Evolutionary conservation across 2,113 vertebrate genomes (phyloP), one percentile per base, ranked within the genome.

Genomic region (Antennarius striatus): DNA sequence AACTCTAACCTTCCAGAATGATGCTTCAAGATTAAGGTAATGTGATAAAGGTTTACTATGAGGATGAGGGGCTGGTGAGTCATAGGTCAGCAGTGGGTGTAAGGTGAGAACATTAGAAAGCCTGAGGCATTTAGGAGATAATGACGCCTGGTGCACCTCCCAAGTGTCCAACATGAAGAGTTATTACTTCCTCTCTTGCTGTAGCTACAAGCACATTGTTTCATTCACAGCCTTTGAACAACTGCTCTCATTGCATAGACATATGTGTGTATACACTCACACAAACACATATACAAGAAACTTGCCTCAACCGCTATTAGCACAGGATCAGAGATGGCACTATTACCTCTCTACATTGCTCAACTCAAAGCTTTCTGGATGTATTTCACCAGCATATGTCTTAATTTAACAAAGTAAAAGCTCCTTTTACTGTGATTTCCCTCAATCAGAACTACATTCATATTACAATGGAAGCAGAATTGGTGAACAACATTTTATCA

Each of bases 1-100:
- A 82, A 87, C 90, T 92, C 89, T 91, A 91, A 90, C 75, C 89
- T 90, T 90, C 86, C 86, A 79, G 89, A 64, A 90, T 51, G 75
- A 89, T 76, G 82, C 88, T 93, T 87, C 85, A 79, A 90, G 90
- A 92, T 94, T 92, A 92, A 93, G 92, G 90, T 96, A 95, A 96
- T 97, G 94, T 92, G 95, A 95, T 96, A 93, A 95, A 92, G 91
- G 84, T 94, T 94, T 94, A 92, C 93, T 92, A 93, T 93, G 90
- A 95, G 93, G 91, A 91, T 92, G 81, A 94, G 92, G 86, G 91
- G 89, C 91, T 91, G 92, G 91, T 98, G 96, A 98, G 92, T 96
- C 96, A 98, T 96, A 96, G 95, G 95, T 95, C 95, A 95, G 90
- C 87, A 84, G 94, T 95, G 93, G 94, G 94, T 93, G 94, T 94